Evolutionary conservation across 1,140 invertebrate genomes (phyloP).

Genomic region (Drosophila busckii): DNA sequence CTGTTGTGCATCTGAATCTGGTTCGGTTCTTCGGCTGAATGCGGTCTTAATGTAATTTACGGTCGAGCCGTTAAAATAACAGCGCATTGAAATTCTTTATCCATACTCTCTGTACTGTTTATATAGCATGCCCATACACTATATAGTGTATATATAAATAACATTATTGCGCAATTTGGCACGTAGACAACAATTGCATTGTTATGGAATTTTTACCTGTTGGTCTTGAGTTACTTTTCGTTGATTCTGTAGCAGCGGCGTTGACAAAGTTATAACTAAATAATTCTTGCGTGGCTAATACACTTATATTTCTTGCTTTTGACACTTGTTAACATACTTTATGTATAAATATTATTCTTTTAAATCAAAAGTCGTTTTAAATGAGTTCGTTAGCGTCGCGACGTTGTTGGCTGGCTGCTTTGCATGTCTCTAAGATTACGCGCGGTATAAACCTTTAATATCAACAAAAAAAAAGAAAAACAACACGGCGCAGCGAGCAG

Average conservation of each 20-base stretch:
- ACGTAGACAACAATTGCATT: constrained; percentile 16
- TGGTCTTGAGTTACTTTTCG: constrained; percentile 50
- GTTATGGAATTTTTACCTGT: constrained; percentile 42
- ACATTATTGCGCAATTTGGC: constrained; percentile 40
- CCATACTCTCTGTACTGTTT: constrained; percentile 18
- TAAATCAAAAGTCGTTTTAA: too few species aligned
- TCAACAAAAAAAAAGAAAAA: constrained; percentile 33
- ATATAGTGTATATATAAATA: constrained; percentile 27
- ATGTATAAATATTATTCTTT: too few species aligned
- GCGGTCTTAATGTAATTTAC: constrained; percentile 62
- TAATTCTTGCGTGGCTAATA: too few species aligned
- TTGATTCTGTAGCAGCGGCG: not conserved
- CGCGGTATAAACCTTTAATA: too few species aligned
- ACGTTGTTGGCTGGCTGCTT: too few species aligned
- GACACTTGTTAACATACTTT: too few species aligned
- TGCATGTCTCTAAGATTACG: too few species aligned
- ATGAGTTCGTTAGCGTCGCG: too few species aligned
- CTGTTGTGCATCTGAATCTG: too few species aligned
- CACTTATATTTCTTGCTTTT: too few species aligned
- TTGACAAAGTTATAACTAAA: too few species aligned
- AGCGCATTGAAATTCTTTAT: constrained; percentile 38
- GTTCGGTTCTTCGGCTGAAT: too few species aligned
- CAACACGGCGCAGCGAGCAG: constrained; percentile 23
- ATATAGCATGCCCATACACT: constrained; percentile 22
- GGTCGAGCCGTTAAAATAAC: constrained; percentile 57